A percentile compares a stretch with the other conserved stretches of the same genome.
phyloP scores from a whole-genome alignment of 2,797 vertebrate species.

The Ceryle rudis region DNA sequence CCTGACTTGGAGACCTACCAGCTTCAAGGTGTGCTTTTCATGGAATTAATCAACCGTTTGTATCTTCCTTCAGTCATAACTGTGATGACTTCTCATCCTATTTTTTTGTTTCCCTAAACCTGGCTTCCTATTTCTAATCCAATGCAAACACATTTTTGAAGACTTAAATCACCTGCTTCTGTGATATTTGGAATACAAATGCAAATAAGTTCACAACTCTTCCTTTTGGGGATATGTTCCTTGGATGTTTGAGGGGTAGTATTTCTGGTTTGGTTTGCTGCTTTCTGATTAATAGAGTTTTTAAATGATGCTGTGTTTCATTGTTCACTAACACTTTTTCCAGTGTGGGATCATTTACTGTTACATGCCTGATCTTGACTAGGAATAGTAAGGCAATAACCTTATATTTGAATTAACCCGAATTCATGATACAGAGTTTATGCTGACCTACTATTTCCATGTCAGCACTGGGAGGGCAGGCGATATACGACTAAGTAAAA shows the following conservation, averaged over 20 bases:
- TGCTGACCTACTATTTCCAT: background rate
- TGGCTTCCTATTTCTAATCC: background rate
- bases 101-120: background rate
- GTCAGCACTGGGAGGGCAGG: background rate
- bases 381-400: background rate
- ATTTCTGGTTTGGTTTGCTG: background rate
- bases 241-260: background rate
- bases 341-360: background rate
- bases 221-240: background rate
- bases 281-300: background rate
- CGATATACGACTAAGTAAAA: background rate
- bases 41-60: background rate
- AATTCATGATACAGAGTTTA: background rate
- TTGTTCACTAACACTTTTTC: background rate
- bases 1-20: background rate
- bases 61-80: background rate
- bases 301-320: background rate
- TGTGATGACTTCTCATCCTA: background rate
- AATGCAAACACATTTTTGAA: background rate
- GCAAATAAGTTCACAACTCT: background rate
- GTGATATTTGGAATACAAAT: background rate
- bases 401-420: background rate
- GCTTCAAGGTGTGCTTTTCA: background rate
- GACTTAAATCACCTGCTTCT: background rate
- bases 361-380: background rate